Conservation (phyloP, 2,888 invertebrate genomes). For the Trichogramma evanescens region DNA sequence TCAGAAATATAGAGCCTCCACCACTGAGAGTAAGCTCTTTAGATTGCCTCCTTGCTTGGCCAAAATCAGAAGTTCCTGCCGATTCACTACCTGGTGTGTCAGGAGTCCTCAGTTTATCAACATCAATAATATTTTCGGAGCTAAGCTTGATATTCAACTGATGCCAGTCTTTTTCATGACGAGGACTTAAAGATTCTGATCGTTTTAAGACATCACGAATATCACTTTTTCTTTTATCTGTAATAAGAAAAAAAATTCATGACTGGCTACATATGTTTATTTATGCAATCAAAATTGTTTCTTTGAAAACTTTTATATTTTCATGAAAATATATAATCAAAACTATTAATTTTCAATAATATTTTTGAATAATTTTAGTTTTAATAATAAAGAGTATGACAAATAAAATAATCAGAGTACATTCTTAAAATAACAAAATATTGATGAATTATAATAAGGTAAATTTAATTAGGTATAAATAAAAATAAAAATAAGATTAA, state of each 20-base stretch:
- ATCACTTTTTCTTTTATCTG: constrained; percentile 12
- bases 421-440: too few relatives aligned
- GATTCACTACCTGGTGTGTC: constrained; percentile 21
- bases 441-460: too few relatives aligned
- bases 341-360: too few relatives aligned
- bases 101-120: constrained; percentile 38
- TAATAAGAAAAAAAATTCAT: neutral
- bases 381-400: too few relatives aligned
- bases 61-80: neutral
- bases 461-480: too few relatives aligned
- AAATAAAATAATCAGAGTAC: too few relatives aligned
- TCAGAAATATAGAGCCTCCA: constrained; percentile 61
- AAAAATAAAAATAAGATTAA: too few relatives aligned
- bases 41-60: constrained; percentile 43
- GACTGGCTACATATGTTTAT: too few relatives aligned
- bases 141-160: constrained; percentile 41
- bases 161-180: constrained; percentile 51
- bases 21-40: constrained; percentile 47
- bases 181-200: constrained; percentile 49
- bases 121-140: constrained; percentile 43
- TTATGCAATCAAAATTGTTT: too few relatives aligned
- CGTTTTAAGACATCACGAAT: constrained; percentile 50
- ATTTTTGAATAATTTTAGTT: too few relatives aligned
- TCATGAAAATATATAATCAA: too few relatives aligned
- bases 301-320: too few relatives aligned